These are phyloP conservation scores for Upupa epops DNA, from an alignment of 2,113 vertebrate species.

Conservation along the genomic window DNA sequence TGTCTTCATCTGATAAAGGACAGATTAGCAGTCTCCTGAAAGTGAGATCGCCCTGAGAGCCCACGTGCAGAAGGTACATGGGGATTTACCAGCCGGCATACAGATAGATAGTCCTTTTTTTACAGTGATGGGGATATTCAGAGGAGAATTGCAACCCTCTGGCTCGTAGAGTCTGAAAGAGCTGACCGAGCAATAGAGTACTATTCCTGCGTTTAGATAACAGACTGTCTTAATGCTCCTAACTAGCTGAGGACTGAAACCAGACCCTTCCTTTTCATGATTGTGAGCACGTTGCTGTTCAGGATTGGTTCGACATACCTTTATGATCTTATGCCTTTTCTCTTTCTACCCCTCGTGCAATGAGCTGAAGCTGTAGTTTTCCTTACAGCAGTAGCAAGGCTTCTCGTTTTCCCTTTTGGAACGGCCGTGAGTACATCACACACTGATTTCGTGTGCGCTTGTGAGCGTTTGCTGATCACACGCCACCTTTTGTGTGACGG, in stretches of 20 bases:
- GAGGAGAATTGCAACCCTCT: not conserved
- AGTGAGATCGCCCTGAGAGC: not conserved
- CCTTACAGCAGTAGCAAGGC: not conserved
- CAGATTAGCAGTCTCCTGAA: not conserved
- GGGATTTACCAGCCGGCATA: not conserved
- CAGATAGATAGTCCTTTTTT: not conserved
- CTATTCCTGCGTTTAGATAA: constrained; percentile 21
- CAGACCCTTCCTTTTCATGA: not conserved
- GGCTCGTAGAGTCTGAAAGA: not conserved
- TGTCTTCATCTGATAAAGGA: not conserved
- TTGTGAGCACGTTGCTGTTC: not conserved
- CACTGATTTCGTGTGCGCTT: not conserved
- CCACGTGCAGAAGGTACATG: not conserved
- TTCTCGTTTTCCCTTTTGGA: not conserved
- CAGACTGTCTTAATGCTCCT: not conserved
- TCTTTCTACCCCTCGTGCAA: not conserved
- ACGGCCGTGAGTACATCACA: rapidly evolving
- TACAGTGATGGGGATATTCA: not conserved
- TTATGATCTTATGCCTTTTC: not conserved
- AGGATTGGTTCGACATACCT: not conserved
- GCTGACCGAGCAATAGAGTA: constrained; percentile 3
- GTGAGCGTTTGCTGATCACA: not conserved
- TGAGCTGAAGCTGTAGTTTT: not conserved
- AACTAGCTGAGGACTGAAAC: constrained; percentile 9
- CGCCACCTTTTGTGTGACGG: not conserved